Percentiles rank a stretch among this genome's conserved stretches.
Conservation (phyloP, 2,888 invertebrate species). For the Apodemia duryi region DNA sequence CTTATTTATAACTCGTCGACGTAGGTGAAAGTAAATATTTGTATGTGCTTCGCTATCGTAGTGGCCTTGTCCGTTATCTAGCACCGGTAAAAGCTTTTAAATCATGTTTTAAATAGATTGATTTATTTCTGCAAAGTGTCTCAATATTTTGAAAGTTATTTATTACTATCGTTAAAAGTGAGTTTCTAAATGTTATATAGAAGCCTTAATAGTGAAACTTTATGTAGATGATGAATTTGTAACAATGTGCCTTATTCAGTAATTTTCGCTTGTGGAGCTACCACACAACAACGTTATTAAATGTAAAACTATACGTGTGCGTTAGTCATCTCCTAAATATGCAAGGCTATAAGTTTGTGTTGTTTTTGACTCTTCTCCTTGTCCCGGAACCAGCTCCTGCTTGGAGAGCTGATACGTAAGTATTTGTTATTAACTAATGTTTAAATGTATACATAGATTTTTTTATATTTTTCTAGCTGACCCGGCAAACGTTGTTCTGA, state of each 20-base stretch:
- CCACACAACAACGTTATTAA: constrained; percentile 34
- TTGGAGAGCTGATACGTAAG: constrained; percentile 43
- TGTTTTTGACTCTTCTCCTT: constrained; percentile 53
- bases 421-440: not conserved
- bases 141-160: constrained; percentile 24
- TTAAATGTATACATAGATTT: too few relatives aligned
- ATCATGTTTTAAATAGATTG: constrained; percentile 29
- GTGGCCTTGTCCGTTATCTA: constrained; percentile 64
- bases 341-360: constrained; percentile 49
- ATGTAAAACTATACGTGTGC: constrained; percentile 42
- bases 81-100: constrained; percentile 46
- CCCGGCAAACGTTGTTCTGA: too few relatives aligned
- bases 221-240: constrained; percentile 28
- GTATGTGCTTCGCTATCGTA: constrained; percentile 45
- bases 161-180: constrained; percentile 31
- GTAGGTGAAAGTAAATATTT: constrained; percentile 50
- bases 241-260: constrained; percentile 69
- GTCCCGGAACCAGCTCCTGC: constrained; percentile 58
- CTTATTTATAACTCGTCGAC: constrained; percentile 46
- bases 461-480: too few relatives aligned
- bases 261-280: constrained; percentile 42
- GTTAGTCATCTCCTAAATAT: constrained; percentile 49
- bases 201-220: constrained; percentile 19
- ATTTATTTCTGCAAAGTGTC: constrained; percentile 27
- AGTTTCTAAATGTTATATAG: constrained; percentile 21